phyloP scores from a whole-genome alignment of 2,888 invertebrate genomes.

The Hemicrepidius hirtus region DNA sequence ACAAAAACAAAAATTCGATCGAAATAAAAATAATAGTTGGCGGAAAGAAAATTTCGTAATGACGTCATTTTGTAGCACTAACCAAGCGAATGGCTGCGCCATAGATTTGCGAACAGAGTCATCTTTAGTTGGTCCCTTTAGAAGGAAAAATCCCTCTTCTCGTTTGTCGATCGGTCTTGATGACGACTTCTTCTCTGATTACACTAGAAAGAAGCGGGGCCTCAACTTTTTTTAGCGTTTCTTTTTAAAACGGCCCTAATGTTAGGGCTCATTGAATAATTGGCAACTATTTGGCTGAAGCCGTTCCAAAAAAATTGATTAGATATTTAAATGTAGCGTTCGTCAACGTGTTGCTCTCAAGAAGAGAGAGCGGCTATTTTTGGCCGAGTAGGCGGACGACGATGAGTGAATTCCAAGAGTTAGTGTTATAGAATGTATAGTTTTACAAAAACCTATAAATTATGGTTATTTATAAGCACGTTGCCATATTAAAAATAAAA shows the following conservation, averaged over 20 bases:
- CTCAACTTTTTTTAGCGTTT: constrained; percentile 4
- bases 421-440: constrained; percentile 16
- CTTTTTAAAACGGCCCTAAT: neutral
- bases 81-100: constrained; percentile 42
- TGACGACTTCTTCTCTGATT: constrained; percentile 15
- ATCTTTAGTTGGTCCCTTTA: constrained; percentile 22
- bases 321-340: constrained; percentile 19
- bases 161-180: neutral
- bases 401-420: constrained; percentile 32
- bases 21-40: too few relatives aligned
- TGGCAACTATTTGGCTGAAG: constrained; percentile 14
- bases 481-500: constrained; percentile 25
- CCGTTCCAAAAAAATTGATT: constrained; percentile 22
- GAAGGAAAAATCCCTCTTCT: constrained; percentile 8
- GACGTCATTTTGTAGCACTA: constrained; percentile 15
- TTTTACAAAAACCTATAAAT: constrained; percentile 25
- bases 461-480: constrained; percentile 34
- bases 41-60: neutral
- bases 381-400: constrained; percentile 26
- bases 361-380: constrained; percentile 30
- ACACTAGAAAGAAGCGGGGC: constrained; percentile 19
- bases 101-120: constrained; percentile 37
- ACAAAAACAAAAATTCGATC: neutral
- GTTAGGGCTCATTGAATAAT: neutral
- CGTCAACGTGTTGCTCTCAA: constrained; percentile 13